Conservation (phyloP, 1,140 invertebrate genomes). For the Conus ventricosus region DNA sequence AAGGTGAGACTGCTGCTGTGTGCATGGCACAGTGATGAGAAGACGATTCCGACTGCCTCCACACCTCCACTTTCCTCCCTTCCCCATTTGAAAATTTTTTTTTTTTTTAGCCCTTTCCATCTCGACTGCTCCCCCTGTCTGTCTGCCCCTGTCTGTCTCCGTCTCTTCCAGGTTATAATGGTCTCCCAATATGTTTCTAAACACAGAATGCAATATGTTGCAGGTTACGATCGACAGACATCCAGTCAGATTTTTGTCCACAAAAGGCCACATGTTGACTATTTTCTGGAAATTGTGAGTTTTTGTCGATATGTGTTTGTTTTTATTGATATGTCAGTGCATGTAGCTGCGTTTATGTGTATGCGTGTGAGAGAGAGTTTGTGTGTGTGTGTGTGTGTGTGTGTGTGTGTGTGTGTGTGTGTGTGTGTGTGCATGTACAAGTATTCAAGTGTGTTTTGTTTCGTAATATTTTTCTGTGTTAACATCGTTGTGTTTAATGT, state of each 20-base stretch:
- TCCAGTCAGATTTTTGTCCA: conserved; percentile 99
- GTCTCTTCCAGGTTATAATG: too few species aligned
- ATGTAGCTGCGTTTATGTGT: not conserved
- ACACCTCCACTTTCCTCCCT: too few species aligned
- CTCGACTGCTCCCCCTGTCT: too few species aligned
- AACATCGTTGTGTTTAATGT: too few species aligned
- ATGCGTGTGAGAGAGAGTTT: not conserved
- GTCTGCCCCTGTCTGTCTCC: too few species aligned
- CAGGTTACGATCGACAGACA: conserved; percentile 96
- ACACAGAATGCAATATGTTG: conserved; percentile 38
- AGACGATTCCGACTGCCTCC: too few species aligned
- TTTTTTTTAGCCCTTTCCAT: too few species aligned
- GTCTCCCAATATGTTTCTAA: not conserved
- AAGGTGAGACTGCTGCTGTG: conserved; percentile 80
- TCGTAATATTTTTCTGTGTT: too few species aligned
- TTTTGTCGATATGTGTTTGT: not conserved
- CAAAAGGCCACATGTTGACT: conserved; percentile 99
- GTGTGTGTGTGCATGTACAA: not conserved
- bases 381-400: conserved; percentile 9
- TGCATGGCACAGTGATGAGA: too few species aligned
- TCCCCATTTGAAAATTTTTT: too few species aligned
- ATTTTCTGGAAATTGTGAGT: conserved; percentile 98
- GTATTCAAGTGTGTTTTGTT: too few species aligned
- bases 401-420: not conserved
- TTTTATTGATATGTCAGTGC: not conserved